These are phyloP conservation scores for Osmerus eperlanus DNA, from an alignment of 2,113 vertebrate genomes.

Conservation along the genomic window DNA sequence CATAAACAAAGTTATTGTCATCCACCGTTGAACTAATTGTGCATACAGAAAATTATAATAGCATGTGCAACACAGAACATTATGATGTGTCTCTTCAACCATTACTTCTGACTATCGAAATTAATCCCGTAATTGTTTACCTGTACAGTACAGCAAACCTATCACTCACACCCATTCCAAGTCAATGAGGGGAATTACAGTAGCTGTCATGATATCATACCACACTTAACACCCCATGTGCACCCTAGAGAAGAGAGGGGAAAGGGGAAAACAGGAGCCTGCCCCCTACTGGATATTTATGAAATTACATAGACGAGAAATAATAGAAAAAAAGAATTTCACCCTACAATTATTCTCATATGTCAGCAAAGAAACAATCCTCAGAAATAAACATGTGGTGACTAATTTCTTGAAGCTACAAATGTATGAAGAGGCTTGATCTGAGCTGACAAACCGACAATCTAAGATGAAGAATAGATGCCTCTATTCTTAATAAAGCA, in stretches of 20 bases:
- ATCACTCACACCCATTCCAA: conserved; percentile 53
- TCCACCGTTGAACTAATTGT: too few relatives aligned
- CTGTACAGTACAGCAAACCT: conserved; percentile 29
- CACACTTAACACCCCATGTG: conserved; percentile 55
- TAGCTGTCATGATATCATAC: conserved; percentile 67
- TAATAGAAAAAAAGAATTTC: background rate
- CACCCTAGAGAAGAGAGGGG: conserved; percentile 30
- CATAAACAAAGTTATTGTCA: background rate
- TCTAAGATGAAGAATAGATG: too few relatives aligned
- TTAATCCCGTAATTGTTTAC: too few relatives aligned
- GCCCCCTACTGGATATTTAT: conserved; percentile 75
- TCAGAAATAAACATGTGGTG: background rate
- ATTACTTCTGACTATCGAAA: too few relatives aligned
- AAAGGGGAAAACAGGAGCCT: conserved; percentile 55
- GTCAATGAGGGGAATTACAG: conserved; percentile 62
- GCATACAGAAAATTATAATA: too few relatives aligned
- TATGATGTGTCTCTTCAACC: too few relatives aligned
- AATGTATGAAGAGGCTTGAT: conserved; percentile 10
- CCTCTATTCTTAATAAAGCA: background rate
- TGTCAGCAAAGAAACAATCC: background rate
- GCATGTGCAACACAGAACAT: background rate
- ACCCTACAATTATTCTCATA: background rate
- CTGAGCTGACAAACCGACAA: too few relatives aligned
- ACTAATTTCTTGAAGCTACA: conserved; percentile 8
- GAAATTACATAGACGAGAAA: conserved; percentile 46